Evolutionary conservation across 2,888 invertebrate genomes (phyloP), one percentile per base, ranked within the genome.

Genomic region (Clistopyga incitator): DNA sequence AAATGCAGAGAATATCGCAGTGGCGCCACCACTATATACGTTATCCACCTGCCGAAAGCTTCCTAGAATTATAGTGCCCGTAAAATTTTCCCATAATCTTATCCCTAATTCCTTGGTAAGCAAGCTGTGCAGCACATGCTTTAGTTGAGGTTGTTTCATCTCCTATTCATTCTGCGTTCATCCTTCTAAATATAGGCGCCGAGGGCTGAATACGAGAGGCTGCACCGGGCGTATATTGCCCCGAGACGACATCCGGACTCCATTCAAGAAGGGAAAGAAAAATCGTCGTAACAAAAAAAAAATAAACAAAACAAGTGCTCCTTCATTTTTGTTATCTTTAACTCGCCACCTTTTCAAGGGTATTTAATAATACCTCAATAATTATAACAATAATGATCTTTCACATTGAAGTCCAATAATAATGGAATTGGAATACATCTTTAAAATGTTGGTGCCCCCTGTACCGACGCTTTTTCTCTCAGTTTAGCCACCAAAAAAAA

Each of bases 131-230:
- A 34, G 59, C 72, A 67, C 71, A 70, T 67, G 79, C 78, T 79
- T 79, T 70, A 68, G 75, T 71, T 80, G 64, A 81, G 84, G 84
- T 85, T 70, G 79, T 85, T 82, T 68, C 78, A 74, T 82, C 84
- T 84, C 25, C 56, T 29, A 29, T 56, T 79, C 88, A 82, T 86
- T 86, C 85, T 86, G 84, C 85, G 86, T 81, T 82, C 72, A 82
- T 87, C 84, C 86, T 82, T 81, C 86, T 86, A 87, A 87, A 88
- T 86, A 88, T 88, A 88, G 86, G 82, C 59, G 70, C 64, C 78
- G 81, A 78, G 79, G 78, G 84, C 86, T 75, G 79, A 81, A 84
- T 77, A 84, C 80, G 83, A 84, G 79, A 78, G 72, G 85, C 83
- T 80, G 80, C 82, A 82, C 59, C 81, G 76, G 72, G 75, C 80